Evolutionary conservation across 2,888 invertebrate species (phyloP), one percentile per base, ranked within the genome.

Genomic region (Thysanoteuthis rhombus): DNA sequence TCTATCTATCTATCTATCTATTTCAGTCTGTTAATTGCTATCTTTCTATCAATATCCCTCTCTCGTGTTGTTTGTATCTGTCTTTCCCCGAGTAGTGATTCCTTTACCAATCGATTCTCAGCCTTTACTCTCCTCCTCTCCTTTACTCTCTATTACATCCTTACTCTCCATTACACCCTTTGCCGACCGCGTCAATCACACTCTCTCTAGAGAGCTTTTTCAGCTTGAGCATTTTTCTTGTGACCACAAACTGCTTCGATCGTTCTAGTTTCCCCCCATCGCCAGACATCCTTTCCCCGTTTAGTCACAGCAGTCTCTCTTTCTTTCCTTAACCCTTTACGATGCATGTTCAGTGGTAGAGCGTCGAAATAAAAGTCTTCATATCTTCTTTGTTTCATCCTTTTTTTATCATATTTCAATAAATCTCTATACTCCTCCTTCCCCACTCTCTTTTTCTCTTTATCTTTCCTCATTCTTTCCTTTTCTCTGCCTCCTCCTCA

Each of bases 121-220:
- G n/a, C 19, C 75, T 4, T 75, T n/a, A n/a, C 75, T 75, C 75
- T 75, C 75, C 75, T 32, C 12, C 16, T 12, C n/a, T 75, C 75
- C 28, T 1, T 28, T 25, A 28, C 8, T 3, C 19, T 58, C 58
- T 2, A 6, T 28, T 8, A 10, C 6, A 28, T 58, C 58, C 75
- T 75, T 75, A 75, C 75, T 75, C 75, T 75, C 75, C 75, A 75
- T 75, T 75, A 75, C n/a, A 75, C 75, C 75, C n/a, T n/a, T 75
- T n/a, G 75, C 75, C 75, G 10, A n/a, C n/a, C n/a, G 36, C 75
- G 75, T 75, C 75, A 75, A 75, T 75, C 75, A 75, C n/a, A 75
- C n/a, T 36, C n/a, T 36, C 75, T 75, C 75, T n/a, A n/a, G 25
- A 75, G 75, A 75, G 75, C 75, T 75, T 75, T 75, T 16, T 36